Conservation (phyloP, 2,797 vertebrate species). For the Prunella strophiata region DNA sequence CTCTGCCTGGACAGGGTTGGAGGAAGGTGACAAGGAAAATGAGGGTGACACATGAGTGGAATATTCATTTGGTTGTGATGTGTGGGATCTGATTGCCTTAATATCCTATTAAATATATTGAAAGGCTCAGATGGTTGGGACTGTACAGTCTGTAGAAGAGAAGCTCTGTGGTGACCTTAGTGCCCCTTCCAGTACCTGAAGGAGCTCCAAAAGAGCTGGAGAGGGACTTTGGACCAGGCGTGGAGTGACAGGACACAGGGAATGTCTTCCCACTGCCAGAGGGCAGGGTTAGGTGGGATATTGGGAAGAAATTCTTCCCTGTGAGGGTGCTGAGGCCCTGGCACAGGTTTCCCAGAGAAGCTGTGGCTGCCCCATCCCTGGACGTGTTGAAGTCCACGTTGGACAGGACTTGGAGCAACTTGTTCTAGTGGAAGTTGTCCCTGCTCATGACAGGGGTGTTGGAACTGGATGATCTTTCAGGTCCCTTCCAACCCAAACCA, state of each 20-base stretch:
- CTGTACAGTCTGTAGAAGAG: background rate
- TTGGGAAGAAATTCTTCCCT: rapidly evolving
- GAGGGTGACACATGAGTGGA: background rate
- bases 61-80: background rate
- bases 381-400: rapidly evolving
- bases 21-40: background rate
- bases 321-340: rapidly evolving
- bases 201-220: background rate
- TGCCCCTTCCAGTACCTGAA: no score
- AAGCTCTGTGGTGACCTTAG: background rate
- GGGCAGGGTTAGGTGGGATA: background rate
- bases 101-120: background rate
- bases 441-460: rapidly evolving
- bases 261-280: background rate
- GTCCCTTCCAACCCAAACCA: background rate
- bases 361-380: background rate
- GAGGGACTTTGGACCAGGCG: no score
- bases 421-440: background rate
- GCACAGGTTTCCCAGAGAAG: rapidly evolving
- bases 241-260: background rate
- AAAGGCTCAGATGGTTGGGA: background rate
- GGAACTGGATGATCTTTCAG: background rate
- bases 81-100: background rate
- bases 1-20: background rate
- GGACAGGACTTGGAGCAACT: rapidly evolving